phyloP scores from a whole-genome alignment of 2,113 vertebrate species.

The Glareola pratincola region DNA sequence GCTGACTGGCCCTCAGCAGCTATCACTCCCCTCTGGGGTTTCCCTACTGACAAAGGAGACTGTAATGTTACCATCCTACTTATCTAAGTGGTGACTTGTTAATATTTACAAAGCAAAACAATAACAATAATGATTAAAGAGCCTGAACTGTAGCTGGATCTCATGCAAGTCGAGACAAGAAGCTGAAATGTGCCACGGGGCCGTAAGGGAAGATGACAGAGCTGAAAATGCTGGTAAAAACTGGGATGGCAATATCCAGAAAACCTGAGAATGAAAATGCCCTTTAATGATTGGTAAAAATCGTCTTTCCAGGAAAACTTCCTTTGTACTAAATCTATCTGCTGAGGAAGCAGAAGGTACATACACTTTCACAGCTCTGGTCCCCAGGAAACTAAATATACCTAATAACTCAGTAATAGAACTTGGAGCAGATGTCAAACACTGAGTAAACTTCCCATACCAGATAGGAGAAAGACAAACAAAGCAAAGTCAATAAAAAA shows the following conservation, averaged over 20 bases:
- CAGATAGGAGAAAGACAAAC: slow-evolving; percentile 23
- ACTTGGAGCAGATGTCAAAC: slow-evolving; percentile 33
- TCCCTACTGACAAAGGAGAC: background rate
- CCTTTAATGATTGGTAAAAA: background rate
- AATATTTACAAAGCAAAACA: background rate
- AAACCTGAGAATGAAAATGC: background rate
- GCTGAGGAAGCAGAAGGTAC: background rate
- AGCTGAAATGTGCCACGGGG: background rate
- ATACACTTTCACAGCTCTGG: background rate
- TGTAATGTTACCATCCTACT: background rate
- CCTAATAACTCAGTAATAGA: background rate
- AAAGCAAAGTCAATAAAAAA: slow-evolving; percentile 32
- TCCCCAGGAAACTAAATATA: background rate
- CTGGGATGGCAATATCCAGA: background rate
- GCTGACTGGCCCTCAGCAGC: background rate
- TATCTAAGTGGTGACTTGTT: background rate
- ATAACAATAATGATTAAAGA: background rate
- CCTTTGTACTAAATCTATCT: background rate
- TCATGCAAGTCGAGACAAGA: background rate
- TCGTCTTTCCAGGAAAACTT: background rate
- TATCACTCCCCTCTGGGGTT: background rate
- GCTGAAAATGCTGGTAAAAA: background rate
- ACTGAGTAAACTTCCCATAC: background rate
- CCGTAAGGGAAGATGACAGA: background rate
- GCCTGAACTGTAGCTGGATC: background rate